Evolutionary conservation across 2,113 vertebrate species (phyloP).

Genomic region (Riparia riparia): DNA sequence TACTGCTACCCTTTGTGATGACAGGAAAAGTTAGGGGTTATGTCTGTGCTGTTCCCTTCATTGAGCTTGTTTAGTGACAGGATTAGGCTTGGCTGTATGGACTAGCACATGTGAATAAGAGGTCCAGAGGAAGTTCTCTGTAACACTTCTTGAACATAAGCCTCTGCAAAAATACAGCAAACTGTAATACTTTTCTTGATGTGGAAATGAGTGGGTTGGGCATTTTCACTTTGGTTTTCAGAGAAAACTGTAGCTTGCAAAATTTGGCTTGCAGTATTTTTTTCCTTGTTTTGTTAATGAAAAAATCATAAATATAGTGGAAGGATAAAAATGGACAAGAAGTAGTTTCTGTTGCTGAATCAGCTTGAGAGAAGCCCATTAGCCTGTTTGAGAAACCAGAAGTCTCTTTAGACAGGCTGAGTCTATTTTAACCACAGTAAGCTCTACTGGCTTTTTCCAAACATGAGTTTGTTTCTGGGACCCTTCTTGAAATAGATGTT

Average conservation of each 20-base stretch:
- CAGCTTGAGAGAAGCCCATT: neutral
- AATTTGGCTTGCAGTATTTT: neutral
- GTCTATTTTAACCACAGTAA: neutral
- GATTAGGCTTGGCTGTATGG: neutral
- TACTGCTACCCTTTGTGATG: neutral
- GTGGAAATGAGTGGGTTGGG: neutral
- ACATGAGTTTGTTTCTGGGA: neutral
- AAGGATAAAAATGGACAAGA: conserved; percentile 4
- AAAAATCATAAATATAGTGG: neutral
- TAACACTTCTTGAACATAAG: neutral
- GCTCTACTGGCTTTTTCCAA: neutral
- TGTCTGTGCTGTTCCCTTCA: neutral
- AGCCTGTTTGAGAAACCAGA: neutral
- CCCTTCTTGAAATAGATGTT: neutral
- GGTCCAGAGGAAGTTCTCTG: neutral
- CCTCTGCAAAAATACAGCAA: neutral
- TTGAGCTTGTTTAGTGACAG: neutral
- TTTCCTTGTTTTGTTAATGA: conserved; percentile 3
- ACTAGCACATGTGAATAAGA: neutral
- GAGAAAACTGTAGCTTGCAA: neutral
- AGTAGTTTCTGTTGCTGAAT: conserved; percentile 5
- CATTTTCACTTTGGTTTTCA: neutral
- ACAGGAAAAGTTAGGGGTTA: neutral
- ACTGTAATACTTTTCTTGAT: neutral
- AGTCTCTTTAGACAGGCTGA: neutral